Percentiles rank a stretch among this genome's conserved stretches.
These are phyloP conservation scores for Periophthalmus magnuspinnatus DNA, from an alignment of 2,797 vertebrate genomes.

Conservation along the genomic window DNA sequence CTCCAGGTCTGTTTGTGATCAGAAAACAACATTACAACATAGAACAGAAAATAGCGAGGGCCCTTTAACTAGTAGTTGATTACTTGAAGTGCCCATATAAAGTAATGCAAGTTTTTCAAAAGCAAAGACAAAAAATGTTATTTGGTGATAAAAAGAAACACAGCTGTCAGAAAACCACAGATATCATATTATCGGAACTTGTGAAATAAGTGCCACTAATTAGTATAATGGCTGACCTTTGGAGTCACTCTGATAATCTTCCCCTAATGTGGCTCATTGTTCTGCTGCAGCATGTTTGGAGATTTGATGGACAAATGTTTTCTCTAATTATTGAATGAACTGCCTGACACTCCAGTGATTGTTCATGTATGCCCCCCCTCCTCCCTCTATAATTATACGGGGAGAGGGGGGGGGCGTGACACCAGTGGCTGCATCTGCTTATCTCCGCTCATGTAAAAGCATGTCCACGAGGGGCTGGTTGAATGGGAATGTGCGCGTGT, in stretches of 20 bases:
- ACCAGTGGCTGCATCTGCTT: conserved; percentile 17
- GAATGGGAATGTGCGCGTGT: conserved; percentile 17
- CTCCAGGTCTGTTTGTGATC: no score
- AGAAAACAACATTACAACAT: no score
- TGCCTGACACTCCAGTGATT: conserved; percentile 23
- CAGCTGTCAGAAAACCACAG: background rate
- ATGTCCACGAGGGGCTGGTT: conserved; percentile 6
- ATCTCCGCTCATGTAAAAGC: conserved; percentile 3
- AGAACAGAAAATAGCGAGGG: no score
- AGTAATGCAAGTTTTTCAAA: no score
- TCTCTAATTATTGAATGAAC: conserved; percentile 18
- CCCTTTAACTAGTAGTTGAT: no score
- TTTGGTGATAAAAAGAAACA: background rate
- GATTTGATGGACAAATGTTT: background rate
- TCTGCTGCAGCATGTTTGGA: conserved; percentile 13
- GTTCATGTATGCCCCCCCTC: background rate
- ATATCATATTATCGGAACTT: background rate
- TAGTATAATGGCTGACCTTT: conserved; percentile 1
- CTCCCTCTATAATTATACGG: conserved; percentile 15
- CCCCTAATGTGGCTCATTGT: conserved; percentile 2
- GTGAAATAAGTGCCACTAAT: background rate
- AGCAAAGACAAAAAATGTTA: background rate
- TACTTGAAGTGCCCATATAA: no score
- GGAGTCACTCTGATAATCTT: background rate
- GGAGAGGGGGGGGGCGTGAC: conserved; percentile 4